Base-by-base conservation (phyloP, 1,140 invertebrate species). In the Paramacrobiotus metropolitanus region DNA sequence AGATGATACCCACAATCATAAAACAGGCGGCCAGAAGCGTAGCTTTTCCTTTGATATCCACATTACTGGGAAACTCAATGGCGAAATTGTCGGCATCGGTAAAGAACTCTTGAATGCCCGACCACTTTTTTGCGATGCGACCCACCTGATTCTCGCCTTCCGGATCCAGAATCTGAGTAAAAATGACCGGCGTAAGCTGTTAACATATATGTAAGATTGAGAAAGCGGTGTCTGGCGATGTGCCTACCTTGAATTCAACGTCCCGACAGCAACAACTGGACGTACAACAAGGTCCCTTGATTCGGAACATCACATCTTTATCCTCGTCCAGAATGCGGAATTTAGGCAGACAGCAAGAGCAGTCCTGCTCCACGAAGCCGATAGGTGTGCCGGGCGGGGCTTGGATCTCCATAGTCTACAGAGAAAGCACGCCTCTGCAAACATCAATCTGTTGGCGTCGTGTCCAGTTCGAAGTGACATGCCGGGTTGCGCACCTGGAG, bases 31-130 rank as follows among this genome's bases (percentile, higher is more conserved):
- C 85, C 1, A 89, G 70, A 62, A 87, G 72, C 2, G 83, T 79
- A 1, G 85, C 84, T 70, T 89, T 90, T 69, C 86, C 82, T 65
- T 81, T 80, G 4, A 86, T 83, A 67, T 86, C 83, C 62, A 89
- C 72, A 70, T 87, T 83, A 67, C 82, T 73, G 1, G 85, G 85
- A 71, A 88, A 87, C 2, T 75, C 77, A 21, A 89, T 80, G 45
- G 82, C 83, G 71, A 87, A 87, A 66, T 81, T 79, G 69, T 86
- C 83, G 0, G 82, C 75, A 72, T 85, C 82, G 0, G 83, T 84
- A 66, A 86, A 84, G 1, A 78, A 68, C 73, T 86, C 83, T 29
- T 79, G 75, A 2, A 85, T 65, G 0, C 83, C 83, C 2, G 80
- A 77, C 83, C 83, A 86, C 66, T 84, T 78, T 68, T 86, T 86